Evolutionary conservation across 1,140 invertebrate species (phyloP), one percentile per base, ranked within the genome.

Genomic region (Phthorimaea operculella): DNA sequence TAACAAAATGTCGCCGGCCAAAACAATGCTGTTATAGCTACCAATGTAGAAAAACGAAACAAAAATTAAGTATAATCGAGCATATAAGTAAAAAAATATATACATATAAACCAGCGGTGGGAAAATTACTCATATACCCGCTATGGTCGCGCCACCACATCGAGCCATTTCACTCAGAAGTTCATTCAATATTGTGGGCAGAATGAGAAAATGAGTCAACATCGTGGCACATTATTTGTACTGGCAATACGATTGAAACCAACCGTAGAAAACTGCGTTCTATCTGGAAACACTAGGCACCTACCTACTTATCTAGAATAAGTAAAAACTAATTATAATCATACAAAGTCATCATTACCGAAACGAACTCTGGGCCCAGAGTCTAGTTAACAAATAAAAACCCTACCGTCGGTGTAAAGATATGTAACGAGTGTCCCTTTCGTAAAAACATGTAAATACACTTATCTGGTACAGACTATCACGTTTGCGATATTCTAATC

Each of bases 381-480:
- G 15, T 14, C 16, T 15, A 16, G 44, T 47, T 47, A 47, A 47
- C 44, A 47, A 47, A 47, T 47, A 47, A 47, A 47, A 47, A 45
- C 14, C 21, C 54, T 62, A 65, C 56, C 59, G 62, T 76, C 68
- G 75, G 79, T 83, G 79, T 72, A 74, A 47, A 70, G 73, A 80
- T 80, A 81, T 81, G 78, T 83, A 83, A 83, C 80, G 69, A 83
- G 78, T 83, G 80, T 81, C 62, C 58, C 63, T 59, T 68, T 59
- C 53, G 60, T 68, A 65, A 59, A 64, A 66, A 66, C 60, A 66
- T 55, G 67, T 77, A 78, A 75, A 79, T 79, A 82, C 76, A 80
- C 74, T 66, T 77, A 76, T 74, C 76, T 79, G 74, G 74, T 83
- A 80, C 77, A 62, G 72, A 78, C 72, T 79, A 74, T 72, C 68